Evolutionary conservation across 2,888 invertebrate genomes (phyloP).

Genomic region (Dioctria linearis): DNA sequence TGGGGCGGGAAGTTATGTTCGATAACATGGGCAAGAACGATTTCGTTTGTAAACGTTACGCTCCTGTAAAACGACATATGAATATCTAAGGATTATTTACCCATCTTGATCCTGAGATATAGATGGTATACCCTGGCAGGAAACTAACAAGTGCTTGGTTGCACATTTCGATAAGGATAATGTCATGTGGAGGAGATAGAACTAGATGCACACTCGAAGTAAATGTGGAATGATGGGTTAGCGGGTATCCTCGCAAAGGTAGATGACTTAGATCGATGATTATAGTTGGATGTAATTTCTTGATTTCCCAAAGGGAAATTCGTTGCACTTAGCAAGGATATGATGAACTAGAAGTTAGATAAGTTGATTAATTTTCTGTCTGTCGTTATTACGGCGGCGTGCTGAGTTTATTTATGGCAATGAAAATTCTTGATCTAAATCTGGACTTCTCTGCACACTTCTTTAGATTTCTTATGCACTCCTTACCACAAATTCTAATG

Average conservation of each 20-base stretch:
- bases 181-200: slow-evolving; percentile 12
- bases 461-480: neutral
- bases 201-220: neutral
- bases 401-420: neutral
- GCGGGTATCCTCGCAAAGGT: neutral
- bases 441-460: neutral
- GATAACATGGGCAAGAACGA: slow-evolving; percentile 1
- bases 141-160: slow-evolving; percentile 39
- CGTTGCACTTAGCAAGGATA: slow-evolving; percentile 48
- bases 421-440: neutral
- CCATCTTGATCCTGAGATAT: neutral
- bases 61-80: neutral
- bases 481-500: neutral
- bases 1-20: slow-evolving; percentile 1
- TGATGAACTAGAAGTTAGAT: slow-evolving; percentile 45
- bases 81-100: neutral
- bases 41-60: neutral
- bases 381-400: neutral
- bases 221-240: neutral
- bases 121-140: slow-evolving; percentile 11
- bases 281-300: slow-evolving; percentile 53
- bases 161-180: slow-evolving; percentile 46
- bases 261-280: slow-evolving; percentile 46
- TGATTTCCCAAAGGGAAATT: slow-evolving; percentile 57
- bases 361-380: slow-evolving; percentile 39